These are phyloP conservation scores for Micropoecilia bifurca DNA, from an alignment of 2,797 vertebrate species.

Conservation along the genomic window DNA sequence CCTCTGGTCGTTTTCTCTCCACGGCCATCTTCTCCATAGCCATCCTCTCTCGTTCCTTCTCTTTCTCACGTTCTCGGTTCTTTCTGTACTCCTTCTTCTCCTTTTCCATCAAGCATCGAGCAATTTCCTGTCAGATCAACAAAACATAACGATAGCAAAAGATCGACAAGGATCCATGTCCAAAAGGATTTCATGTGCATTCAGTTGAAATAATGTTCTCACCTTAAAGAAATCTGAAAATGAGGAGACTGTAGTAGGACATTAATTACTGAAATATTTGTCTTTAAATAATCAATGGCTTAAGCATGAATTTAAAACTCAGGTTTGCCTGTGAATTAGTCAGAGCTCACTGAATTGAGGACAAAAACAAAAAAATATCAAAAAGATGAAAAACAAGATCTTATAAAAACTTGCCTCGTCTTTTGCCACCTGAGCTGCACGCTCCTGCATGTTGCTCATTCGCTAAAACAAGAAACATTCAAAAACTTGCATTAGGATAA, in stretches of 20 bases:
- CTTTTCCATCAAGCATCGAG: conserved; percentile 92
- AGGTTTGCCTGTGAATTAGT: conserved; percentile 3
- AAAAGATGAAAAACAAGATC: conserved; percentile 5
- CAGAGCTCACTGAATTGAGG: conserved; percentile 4
- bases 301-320: background rate
- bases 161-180: background rate
- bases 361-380: conserved; percentile 22
- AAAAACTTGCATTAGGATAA: conserved; percentile 13
- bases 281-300: conserved; percentile 8
- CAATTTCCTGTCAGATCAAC: conserved; percentile 87
- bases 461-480: conserved; percentile 71
- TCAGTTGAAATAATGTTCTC: background rate
- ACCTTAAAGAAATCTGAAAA: background rate
- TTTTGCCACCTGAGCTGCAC: conserved; percentile 93
- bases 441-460: conserved; percentile 85
- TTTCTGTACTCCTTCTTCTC: conserved; percentile 92
- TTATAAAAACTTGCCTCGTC: conserved; percentile 87
- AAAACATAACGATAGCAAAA: background rate
- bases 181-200: background rate
- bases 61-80: conserved; percentile 87
- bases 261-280: background rate
- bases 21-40: conserved; percentile 84
- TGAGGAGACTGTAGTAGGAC: background rate
- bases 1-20: conserved; percentile 83
- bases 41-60: conserved; percentile 81